Evolutionary conservation across 1,140 invertebrate genomes (phyloP).

Genomic region (Dinothrombium tinctorium): DNA sequence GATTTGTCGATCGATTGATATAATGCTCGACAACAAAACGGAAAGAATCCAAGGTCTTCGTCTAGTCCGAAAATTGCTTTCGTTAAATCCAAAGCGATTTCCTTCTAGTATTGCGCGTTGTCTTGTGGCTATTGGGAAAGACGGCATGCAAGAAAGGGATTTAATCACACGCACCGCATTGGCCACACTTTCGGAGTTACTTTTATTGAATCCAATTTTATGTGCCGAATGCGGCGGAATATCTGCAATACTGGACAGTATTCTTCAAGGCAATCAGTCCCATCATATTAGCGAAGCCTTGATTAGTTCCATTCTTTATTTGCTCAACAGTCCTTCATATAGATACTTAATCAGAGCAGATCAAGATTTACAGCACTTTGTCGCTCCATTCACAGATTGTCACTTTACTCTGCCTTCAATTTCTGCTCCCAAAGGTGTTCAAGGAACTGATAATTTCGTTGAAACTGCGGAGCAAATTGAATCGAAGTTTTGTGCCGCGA

Average conservation of each 20-base stretch:
- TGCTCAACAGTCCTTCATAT: slow-evolving; percentile 63
- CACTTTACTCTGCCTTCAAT: slow-evolving; percentile 27
- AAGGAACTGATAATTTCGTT: background rate
- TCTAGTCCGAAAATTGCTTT: slow-evolving; percentile 42
- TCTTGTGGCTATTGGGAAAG: slow-evolving; percentile 53
- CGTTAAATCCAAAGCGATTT: slow-evolving; percentile 36
- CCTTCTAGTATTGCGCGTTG: slow-evolving; percentile 38
- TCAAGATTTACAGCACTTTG: slow-evolving; percentile 41
- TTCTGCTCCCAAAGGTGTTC: background rate
- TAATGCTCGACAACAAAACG: slow-evolving; percentile 51
- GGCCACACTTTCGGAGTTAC: slow-evolving; percentile 66
- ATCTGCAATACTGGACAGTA: slow-evolving; percentile 47
- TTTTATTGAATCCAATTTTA: slow-evolving; percentile 50
- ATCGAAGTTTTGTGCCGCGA: slow-evolving; percentile 51
- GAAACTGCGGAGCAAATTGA: slow-evolving; percentile 32
- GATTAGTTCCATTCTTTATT: slow-evolving; percentile 54
- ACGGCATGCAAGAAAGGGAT: slow-evolving; percentile 42
- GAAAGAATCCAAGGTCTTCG: slow-evolving; percentile 70
- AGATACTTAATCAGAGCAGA: slow-evolving; percentile 43
- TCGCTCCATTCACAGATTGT: slow-evolving; percentile 76
- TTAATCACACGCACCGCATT: slow-evolving; percentile 49
- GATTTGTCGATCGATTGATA: slow-evolving; percentile 46
- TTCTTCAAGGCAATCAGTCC: slow-evolving; percentile 51
- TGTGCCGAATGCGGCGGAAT: slow-evolving; percentile 61
- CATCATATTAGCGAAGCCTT: slow-evolving; percentile 42